Evolutionary conservation across 2,888 invertebrate species (phyloP).

Genomic region (Thelaira solivaga): DNA sequence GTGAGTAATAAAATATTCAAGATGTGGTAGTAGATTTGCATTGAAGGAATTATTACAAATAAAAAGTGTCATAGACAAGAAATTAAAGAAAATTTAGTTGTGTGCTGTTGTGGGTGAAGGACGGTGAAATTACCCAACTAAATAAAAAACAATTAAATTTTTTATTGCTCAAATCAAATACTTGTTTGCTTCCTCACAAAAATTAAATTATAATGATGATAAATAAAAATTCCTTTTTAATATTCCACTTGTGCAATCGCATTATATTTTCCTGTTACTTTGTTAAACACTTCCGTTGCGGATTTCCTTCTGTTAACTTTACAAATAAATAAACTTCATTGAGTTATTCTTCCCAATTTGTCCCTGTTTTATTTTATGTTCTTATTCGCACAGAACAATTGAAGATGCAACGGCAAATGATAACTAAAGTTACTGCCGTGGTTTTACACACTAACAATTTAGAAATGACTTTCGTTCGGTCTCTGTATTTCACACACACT

Average conservation of each 20-base stretch:
- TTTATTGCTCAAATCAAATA: background rate
- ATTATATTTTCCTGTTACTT: slow-evolving; percentile 12
- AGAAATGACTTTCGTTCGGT: background rate
- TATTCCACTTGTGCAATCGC: slow-evolving; percentile 10
- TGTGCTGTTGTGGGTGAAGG: too few species aligned
- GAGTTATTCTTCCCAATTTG: background rate
- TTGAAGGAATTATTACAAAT: too few species aligned
- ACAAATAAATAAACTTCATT: slow-evolving; percentile 34
- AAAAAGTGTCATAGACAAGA: too few species aligned
- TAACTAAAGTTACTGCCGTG: slow-evolving; percentile 2
- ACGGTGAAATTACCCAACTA: too few species aligned
- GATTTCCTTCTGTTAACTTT: slow-evolving; percentile 39
- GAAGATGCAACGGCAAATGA: background rate
- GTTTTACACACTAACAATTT: background rate
- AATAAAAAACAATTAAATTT: too few species aligned
- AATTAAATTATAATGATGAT: background rate
- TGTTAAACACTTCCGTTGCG: slow-evolving; percentile 53
- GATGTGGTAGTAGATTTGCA: too few species aligned
- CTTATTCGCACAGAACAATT: slow-evolving; percentile 20
- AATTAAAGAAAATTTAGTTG: too few species aligned
- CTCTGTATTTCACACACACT: background rate
- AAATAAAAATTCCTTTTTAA: slow-evolving; percentile 33
- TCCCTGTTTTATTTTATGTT: background rate
- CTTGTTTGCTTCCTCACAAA: background rate
- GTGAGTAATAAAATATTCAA: too few species aligned